Percentiles rank a stretch among this genome's conserved stretches.
These are phyloP conservation scores for Fregetta grallaria DNA, from an alignment of 2,113 vertebrate species.

Conservation along the genomic window DNA sequence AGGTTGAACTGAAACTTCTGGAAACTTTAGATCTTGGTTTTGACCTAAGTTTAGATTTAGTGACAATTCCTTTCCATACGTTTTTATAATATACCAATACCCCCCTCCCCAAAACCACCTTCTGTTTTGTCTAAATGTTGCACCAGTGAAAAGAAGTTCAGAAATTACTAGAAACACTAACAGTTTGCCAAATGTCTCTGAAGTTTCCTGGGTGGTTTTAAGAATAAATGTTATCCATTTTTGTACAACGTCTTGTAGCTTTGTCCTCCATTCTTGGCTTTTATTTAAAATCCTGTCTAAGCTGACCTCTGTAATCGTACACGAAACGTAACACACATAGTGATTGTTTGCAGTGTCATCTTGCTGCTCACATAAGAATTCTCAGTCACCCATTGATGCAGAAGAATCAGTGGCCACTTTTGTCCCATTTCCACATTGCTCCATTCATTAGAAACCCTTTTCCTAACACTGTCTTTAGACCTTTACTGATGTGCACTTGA, in stretches of 20 bases:
- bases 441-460: not conserved
- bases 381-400: not conserved
- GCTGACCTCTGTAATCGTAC: not conserved
- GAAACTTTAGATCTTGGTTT: not conserved
- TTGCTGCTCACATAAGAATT: not conserved
- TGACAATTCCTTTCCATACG: not conserved
- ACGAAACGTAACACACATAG: accelerated
- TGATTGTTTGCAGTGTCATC: not conserved
- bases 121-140: not conserved
- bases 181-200: not conserved
- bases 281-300: not conserved
- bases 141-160: not conserved
- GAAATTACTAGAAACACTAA: not conserved
- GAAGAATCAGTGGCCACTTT: not conserved
- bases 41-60: not conserved
- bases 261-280: not conserved
- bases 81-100: not conserved
- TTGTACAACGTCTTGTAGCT: not conserved
- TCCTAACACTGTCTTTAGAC: not conserved
- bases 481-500: not conserved
- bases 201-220: not conserved
- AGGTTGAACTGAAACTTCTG: not conserved
- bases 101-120: not conserved
- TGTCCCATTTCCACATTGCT: not conserved
- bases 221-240: not conserved